These are phyloP conservation scores for Euspilapteryx auroguttella DNA, from an alignment of 2,888 invertebrate species.

Conservation along the genomic window DNA sequence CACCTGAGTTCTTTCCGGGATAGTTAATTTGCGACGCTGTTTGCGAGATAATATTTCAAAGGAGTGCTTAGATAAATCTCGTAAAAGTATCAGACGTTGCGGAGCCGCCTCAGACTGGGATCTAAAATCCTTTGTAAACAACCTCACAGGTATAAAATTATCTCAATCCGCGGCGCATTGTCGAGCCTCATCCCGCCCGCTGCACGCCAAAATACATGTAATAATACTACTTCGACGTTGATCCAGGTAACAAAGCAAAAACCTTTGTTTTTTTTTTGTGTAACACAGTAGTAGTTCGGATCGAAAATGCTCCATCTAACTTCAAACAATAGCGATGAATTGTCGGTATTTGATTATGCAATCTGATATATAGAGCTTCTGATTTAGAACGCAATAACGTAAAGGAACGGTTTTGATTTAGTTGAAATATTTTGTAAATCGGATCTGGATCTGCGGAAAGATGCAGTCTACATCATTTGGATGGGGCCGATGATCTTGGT, in stretches of 20 bases:
- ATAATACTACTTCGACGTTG: conserved; percentile 19
- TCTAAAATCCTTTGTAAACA: conserved; percentile 41
- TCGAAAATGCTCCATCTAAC: too few species aligned
- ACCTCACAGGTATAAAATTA: conserved; percentile 44
- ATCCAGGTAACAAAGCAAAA: conserved; percentile 45
- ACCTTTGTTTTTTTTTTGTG: conserved; percentile 29
- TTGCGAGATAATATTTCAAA: conserved; percentile 16
- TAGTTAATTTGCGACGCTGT: conserved; percentile 24
- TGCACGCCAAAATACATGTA: conserved; percentile 40
- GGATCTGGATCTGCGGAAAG: too few species aligned
- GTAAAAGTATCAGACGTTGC: conserved; percentile 27
- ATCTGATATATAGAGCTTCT: conserved; percentile 13
- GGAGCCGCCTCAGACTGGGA: conserved; percentile 27
- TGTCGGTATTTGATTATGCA: conserved; percentile 25
- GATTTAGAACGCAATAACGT: too few species aligned
- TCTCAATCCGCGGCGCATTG: conserved; percentile 28
- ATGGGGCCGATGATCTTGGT: too few species aligned
- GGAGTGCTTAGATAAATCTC: conserved; percentile 17
- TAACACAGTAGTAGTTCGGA: conserved; percentile 25
- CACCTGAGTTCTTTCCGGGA: conserved; percentile 14
- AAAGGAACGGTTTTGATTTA: not conserved
- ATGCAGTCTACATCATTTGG: too few species aligned
- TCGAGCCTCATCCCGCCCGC: conserved; percentile 36
- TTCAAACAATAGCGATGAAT: conserved; percentile 32
- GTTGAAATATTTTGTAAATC: too few species aligned